Base-by-base conservation (phyloP, 1,140 invertebrate species). In the Magallana angulata region DNA sequence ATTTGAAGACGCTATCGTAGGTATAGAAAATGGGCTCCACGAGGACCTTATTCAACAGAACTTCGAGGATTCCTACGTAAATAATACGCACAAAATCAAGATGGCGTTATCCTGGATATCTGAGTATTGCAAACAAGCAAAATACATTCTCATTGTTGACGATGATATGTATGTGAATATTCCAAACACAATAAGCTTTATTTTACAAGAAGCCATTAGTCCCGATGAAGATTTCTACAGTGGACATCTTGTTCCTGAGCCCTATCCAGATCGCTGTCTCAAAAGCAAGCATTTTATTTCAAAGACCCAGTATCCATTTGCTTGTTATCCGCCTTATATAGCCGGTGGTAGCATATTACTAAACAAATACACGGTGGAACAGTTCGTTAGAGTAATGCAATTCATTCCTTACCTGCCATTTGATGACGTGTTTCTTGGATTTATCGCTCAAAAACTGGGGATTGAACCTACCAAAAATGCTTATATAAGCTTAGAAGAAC, bases 101-200 rank as follows among this genome's bases (percentile, higher is more conserved):
- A 92, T 91, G 90, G 90, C 85, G 5, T 88, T 90, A 36, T 87
- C 89, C 71, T 92, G 91, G 91, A 85, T 87, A 3, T 58, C 76
- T 8, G 59, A 71, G 6, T 87, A 88, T 82, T 92, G 91, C 48
- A 18, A 81, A n/a, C 56, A 59, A 7, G 87, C 89, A 7, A 57
- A 82, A 16, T 89, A 84, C 62, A 86, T 87, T 36, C 80, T 91
- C 11, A 88, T 89, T 85, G 86, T 91, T 5, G 89, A 92, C 58
- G 90, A 92, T 57, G 91, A 92, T 71, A 85, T 90, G 12, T 85
- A 91, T n/a, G 91, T 92, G 1, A 92, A 92, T 58, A 87, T 87
- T 7, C 8, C 16, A 57, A 58, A 82, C 12, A 80, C 7, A 7
- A 12, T 57, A 30, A 24, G 18, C 7, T 48, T 30, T 60, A 80